Conservation (phyloP, 2,113 vertebrate genomes). For the Oreochromis spilurus region DNA sequence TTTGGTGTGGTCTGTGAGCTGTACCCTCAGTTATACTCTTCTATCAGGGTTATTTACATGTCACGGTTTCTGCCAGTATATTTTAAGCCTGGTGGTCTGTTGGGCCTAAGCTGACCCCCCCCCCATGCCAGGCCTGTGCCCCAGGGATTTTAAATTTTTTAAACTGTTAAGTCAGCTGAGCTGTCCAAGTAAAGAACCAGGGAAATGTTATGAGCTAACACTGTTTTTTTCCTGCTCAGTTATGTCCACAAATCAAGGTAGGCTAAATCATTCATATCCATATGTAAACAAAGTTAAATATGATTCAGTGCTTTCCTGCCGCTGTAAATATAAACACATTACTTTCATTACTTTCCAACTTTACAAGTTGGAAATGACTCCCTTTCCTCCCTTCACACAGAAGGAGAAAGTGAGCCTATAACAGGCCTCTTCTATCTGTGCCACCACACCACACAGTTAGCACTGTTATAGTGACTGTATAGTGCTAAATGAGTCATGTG, state of each 20-base stretch:
- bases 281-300: background rate
- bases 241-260: background rate
- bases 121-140: rapidly evolving
- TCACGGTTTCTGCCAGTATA: background rate
- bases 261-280: background rate
- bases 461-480: background rate
- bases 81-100: background rate
- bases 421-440: background rate
- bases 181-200: background rate
- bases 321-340: background rate
- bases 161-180: background rate
- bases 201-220: background rate
- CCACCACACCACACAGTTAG: background rate
- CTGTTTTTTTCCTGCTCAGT: background rate
- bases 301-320: background rate
- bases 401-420: background rate
- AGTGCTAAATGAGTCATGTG: background rate
- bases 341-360: background rate
- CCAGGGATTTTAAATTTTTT: background rate
- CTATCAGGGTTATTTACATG: background rate
- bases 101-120: background rate
- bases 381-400: background rate
- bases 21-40: background rate
- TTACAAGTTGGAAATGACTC: background rate
- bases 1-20: conserved; percentile 31